Evolutionary conservation across 2,888 invertebrate genomes (phyloP).

Genomic region (Lutraria lutraria): DNA sequence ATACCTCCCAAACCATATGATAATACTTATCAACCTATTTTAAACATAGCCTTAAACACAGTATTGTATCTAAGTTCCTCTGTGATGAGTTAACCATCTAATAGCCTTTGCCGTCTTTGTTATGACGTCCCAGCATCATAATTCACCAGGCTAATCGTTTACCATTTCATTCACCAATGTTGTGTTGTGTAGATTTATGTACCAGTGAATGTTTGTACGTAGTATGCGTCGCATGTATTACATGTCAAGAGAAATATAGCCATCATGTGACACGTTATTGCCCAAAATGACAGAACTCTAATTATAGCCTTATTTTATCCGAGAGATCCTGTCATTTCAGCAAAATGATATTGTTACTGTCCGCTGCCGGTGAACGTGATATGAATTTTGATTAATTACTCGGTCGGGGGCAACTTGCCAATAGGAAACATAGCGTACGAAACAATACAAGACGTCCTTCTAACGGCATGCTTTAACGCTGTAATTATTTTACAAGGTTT

Average conservation of each 20-base stretch:
- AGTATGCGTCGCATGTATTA: not conserved
- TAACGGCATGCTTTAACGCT: not conserved
- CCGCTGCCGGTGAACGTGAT: not conserved
- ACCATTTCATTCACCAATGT: not conserved
- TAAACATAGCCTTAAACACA: too few relatives aligned
- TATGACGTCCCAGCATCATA: too few relatives aligned
- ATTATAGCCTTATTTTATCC: constrained; percentile 5
- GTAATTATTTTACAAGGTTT: not conserved
- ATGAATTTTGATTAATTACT: not conserved
- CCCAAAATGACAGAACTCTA: constrained; percentile 2
- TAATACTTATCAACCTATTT: too few relatives aligned
- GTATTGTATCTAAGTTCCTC: too few relatives aligned
- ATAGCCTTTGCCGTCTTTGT: too few relatives aligned
- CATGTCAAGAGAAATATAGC: constrained; percentile 3
- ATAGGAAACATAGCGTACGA: not conserved
- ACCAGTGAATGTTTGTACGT: too few relatives aligned
- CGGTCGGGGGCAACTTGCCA: not conserved
- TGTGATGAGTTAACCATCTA: too few relatives aligned
- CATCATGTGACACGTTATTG: constrained; percentile 4
- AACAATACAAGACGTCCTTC: not conserved
- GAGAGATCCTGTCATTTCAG: not conserved
- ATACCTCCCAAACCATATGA: too few relatives aligned
- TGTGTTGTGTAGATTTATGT: not conserved
- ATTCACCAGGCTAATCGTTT: too few relatives aligned
- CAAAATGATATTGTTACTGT: constrained; percentile 16